A percentile compares a stretch with the other conserved stretches of the same genome.
These are phyloP conservation scores for Drosophila truncata DNA, from an alignment of 1,140 invertebrate species.

Conservation along the genomic window DNA sequence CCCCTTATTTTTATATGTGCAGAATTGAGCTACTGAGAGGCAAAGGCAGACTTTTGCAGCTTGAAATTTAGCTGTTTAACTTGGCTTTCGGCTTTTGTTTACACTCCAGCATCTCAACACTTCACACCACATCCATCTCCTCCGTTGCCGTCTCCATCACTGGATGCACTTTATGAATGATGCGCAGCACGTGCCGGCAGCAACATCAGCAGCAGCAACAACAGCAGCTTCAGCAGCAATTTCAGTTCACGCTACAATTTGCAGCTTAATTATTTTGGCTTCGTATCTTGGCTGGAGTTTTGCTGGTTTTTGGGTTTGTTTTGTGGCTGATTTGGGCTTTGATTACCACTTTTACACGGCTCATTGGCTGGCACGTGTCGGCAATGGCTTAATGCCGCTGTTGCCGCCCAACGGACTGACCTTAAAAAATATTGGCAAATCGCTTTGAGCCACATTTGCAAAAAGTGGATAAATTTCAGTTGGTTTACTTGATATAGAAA, in stretches of 20 bases:
- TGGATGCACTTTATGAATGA: constrained; percentile 71
- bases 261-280: constrained; percentile 65
- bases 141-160: not conserved
- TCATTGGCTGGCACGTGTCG: constrained; percentile 62
- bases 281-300: constrained; percentile 19
- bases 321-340: constrained; percentile 40
- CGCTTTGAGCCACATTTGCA: constrained; percentile 7
- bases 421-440: constrained; percentile 47
- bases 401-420: constrained; percentile 14
- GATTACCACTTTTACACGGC: constrained; percentile 60
- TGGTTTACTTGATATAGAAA: constrained; percentile 12
- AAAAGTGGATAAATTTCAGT: constrained; percentile 9
- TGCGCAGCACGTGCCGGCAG: constrained; percentile 65
- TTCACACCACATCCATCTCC: constrained; percentile 20
- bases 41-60: not conserved
- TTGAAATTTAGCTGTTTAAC: constrained; percentile 12
- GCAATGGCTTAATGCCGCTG: constrained; percentile 31
- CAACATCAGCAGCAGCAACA: constrained; percentile 28
- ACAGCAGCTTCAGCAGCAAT: constrained; percentile 18
- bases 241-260: constrained; percentile 67
- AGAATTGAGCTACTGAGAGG: not conserved
- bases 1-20: not conserved
- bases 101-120: constrained; percentile 50
- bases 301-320: constrained; percentile 17
- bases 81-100: constrained; percentile 45